Conservation (phyloP, 2,113 vertebrate species). For the Pterocles orientalis region DNA sequence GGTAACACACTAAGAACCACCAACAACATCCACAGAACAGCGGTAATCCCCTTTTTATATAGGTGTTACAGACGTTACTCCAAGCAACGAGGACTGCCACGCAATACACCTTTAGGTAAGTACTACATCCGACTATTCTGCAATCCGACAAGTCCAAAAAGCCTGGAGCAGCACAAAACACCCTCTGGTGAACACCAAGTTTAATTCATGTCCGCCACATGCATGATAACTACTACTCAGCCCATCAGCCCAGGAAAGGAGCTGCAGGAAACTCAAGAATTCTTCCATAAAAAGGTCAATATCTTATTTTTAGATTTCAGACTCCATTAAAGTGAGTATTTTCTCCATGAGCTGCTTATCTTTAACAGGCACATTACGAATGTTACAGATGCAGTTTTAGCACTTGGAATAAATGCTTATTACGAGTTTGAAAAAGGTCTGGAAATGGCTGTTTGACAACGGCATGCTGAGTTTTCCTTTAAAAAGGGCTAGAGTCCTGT, state of each 20-base stretch:
- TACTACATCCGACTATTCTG: neutral
- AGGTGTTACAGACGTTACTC: neutral
- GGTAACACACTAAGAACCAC: neutral
- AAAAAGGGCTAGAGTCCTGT: neutral
- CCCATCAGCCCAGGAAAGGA: neutral
- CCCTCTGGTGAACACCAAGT: neutral
- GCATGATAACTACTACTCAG: neutral
- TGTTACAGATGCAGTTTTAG: neutral
- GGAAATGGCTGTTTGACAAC: neutral
- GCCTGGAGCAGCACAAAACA: neutral
- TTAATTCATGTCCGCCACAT: neutral
- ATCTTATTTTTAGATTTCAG: neutral
- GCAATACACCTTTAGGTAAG: neutral
- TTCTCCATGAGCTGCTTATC: neutral
- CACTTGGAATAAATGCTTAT: neutral
- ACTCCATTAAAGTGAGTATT: neutral
- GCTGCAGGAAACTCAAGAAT: neutral
- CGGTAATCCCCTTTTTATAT: neutral
- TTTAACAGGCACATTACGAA: neutral
- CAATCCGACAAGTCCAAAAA: neutral
- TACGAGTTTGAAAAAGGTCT: neutral
- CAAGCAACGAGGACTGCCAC: neutral
- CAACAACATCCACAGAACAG: neutral
- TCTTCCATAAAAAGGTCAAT: neutral
- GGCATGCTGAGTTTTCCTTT: neutral